These are phyloP conservation scores for Cariama cristata DNA, from an alignment of 2,113 vertebrate species.

Conservation along the genomic window DNA sequence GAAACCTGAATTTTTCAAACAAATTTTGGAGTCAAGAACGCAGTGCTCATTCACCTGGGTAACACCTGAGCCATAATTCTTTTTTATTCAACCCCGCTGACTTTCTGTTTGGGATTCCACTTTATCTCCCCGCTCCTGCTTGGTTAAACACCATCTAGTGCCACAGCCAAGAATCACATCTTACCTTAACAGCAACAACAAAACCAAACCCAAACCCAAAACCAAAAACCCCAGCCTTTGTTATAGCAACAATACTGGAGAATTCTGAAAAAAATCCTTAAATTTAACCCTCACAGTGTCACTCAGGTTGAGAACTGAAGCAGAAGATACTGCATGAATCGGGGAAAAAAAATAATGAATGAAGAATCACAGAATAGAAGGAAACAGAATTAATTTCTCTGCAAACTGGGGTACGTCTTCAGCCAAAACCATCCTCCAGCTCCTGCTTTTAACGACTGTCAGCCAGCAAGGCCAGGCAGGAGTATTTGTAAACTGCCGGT, in stretches of 20 bases:
- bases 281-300: not conserved
- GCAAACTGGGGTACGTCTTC: not conserved
- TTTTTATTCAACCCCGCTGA: not conserved
- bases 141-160: slow-evolving; percentile 16
- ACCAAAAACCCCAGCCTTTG: not conserved
- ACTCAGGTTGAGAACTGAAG: not conserved
- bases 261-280: not conserved
- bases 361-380: no score
- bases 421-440: not conserved
- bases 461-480: not conserved
- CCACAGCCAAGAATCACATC: not conserved
- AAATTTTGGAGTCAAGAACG: not conserved
- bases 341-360: no score
- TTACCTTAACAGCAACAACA: not conserved
- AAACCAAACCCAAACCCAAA: not conserved
- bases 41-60: not conserved
- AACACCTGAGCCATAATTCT: not conserved
- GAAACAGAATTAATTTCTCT: not conserved
- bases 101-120: not conserved
- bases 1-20: not conserved
- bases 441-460: not conserved
- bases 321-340: not conserved
- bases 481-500: not conserved
- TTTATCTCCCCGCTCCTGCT: not conserved
- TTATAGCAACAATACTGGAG: not conserved